Base-by-base conservation (phyloP, 2,888 invertebrate species). In the Ganaspis brasiliensis region DNA sequence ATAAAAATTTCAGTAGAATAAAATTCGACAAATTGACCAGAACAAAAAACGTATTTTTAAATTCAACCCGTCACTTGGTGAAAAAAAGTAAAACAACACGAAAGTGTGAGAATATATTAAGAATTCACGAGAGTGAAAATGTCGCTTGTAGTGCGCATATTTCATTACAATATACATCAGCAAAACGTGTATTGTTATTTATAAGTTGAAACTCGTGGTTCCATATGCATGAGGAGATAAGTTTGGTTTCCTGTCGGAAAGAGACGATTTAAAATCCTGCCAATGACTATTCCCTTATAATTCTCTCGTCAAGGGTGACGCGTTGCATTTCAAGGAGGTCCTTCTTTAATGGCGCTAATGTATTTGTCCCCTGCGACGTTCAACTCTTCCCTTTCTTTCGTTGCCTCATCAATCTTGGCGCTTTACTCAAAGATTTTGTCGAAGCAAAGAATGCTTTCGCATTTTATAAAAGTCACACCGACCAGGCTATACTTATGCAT, bases 291-390 rank as follows among this genome's bases (percentile, higher is more conserved):
- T 81, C 79, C 76, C 72, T 74, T 74, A 72, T 74, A 74, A 79
- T 76, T 74, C 76, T 52, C 37, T 74, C 72, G 77, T 52, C 77
- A 70, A 70, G 72, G 78, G 72, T 67, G 78, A 75, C 61, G 26
- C 35, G 72, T 74, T 75, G 81, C 76, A 81, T 81, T 77, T 80
- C 73, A 81, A 80, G 73, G 72, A 56, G 76, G 76, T 67, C 70
- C 74, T 61, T 75, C 72, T 75, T 74, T 76, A 76, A 81, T 79
- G 78, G 79, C 78, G 79, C 76, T 79, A 81, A 80, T 78, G 81
- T 73, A 81, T 79, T 78, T 79, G 73, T 77, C 57, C 74, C 77
- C 75, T 75, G 37, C 67, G 35, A 55, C 40, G 26, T 61, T 59
- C 77, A 56, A 75, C 73, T 74, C 55, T 70, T 72, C 70, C 74